Conservation (phyloP, 2,797 vertebrate species). For the Bufotes viridis region DNA sequence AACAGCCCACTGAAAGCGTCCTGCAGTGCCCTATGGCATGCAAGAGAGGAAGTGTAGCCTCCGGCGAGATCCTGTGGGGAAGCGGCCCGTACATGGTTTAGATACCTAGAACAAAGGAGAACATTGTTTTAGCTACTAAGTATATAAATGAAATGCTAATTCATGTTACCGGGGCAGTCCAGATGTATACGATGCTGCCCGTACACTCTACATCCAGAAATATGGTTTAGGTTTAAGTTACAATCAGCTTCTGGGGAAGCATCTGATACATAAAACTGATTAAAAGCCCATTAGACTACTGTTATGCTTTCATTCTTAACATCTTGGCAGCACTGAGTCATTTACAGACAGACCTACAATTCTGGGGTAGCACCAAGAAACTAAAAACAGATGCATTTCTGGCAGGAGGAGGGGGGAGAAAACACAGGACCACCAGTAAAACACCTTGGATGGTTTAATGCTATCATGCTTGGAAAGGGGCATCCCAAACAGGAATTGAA, state of each 20-base stretch:
- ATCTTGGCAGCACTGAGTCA: conserved; percentile 75
- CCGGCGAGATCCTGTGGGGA: conserved; percentile 92
- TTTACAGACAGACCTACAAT: conserved; percentile 74
- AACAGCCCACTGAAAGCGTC: conserved; percentile 96
- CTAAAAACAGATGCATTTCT: conserved; percentile 75
- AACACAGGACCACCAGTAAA: conserved; percentile 76
- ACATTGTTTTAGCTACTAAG: conserved; percentile 43
- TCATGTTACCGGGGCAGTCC: conserved; percentile 27
- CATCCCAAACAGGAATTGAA: conserved; percentile 42
- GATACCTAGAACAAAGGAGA: conserved; percentile 80
- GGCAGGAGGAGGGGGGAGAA: conserved; percentile 66
- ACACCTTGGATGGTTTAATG: conserved; percentile 74
- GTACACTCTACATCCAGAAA: conserved; percentile 4
- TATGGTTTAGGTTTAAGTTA: conserved; percentile 38
- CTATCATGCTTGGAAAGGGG: conserved; percentile 45
- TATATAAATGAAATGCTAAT: conserved; percentile 34
- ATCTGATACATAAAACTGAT: conserved; percentile 32
- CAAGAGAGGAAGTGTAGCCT: conserved; percentile 90
- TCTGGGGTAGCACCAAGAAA: conserved; percentile 76
- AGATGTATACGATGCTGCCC: conserved; percentile 23
- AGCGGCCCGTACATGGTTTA: conserved; percentile 90
- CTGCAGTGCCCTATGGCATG: conserved; percentile 93
- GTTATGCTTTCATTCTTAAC: conserved; percentile 68
- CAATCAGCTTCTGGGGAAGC: conserved; percentile 44
- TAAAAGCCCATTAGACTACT: conserved; percentile 57